phyloP scores from a whole-genome alignment of 1,140 invertebrate genomes.

The Micrasema longulum region DNA sequence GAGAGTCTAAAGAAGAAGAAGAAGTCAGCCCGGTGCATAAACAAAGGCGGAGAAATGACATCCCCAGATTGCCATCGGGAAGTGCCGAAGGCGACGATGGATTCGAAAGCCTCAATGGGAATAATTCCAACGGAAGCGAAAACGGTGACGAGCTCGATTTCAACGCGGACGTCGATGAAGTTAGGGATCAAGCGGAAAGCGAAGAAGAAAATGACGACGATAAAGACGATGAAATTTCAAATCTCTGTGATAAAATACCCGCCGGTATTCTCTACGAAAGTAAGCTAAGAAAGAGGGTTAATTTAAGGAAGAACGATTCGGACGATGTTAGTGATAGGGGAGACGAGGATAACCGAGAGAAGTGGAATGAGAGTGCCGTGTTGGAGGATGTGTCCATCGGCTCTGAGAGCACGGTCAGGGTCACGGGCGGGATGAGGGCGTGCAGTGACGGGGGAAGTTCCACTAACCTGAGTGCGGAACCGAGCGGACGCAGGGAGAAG shows the following conservation, averaged over 20 bases:
- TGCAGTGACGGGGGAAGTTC: constrained; percentile 60
- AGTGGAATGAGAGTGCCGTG: constrained; percentile 17
- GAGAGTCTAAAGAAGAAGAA: constrained; percentile 39
- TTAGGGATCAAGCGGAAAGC: constrained; percentile 38
- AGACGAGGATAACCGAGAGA: constrained; percentile 15
- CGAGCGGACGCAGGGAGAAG: constrained; percentile 53
- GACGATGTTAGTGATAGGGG: constrained; percentile 15
- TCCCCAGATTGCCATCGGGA: constrained; percentile 1
- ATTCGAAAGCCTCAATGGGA: constrained; percentile 87
- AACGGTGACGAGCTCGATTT: constrained; percentile 58
- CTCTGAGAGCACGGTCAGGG: constrained; percentile 43
- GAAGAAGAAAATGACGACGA: constrained; percentile 41
- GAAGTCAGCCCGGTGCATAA: constrained; percentile 31
- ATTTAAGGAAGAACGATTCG: constrained; percentile 18
- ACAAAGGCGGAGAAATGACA: constrained; percentile 15
- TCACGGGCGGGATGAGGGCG: constrained; percentile 15
- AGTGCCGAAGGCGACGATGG: constrained; percentile 78
- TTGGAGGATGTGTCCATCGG: constrained; percentile 43
- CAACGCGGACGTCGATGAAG: constrained; percentile 47
- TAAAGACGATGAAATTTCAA: constrained; percentile 58
- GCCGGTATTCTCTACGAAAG: constrained; percentile 36
- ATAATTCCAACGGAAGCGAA: constrained; percentile 78
- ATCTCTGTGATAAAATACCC: constrained; percentile 24
- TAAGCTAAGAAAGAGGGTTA: constrained; percentile 40
- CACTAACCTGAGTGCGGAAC: constrained; percentile 54